phyloP scores from a whole-genome alignment of 2,113 vertebrate genomes.

The Nothoprocta perdicaria region DNA sequence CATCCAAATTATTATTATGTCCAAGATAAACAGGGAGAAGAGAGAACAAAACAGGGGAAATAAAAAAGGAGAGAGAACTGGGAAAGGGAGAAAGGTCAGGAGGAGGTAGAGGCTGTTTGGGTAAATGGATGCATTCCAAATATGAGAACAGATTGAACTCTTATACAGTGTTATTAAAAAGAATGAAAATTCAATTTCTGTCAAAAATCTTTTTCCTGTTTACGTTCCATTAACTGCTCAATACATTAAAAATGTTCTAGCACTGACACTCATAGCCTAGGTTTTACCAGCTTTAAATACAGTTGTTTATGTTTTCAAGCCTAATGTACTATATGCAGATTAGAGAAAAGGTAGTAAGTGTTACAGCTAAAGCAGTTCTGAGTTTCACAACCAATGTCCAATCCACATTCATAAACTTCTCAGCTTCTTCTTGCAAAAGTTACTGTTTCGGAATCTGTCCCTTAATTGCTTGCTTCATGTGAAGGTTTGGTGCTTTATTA shows the following conservation, averaged over 20 bases:
- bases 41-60: background rate
- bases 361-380: background rate
- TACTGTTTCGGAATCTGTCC: background rate
- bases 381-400: background rate
- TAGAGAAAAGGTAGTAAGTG: background rate
- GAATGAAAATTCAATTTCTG: background rate
- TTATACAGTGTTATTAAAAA: background rate
- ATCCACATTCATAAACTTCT: background rate
- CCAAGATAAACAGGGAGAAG: background rate
- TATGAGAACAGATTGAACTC: background rate
- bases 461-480: background rate
- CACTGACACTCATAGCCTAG: background rate
- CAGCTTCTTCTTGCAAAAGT: background rate
- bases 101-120: background rate
- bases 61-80: background rate
- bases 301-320: background rate
- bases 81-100: background rate
- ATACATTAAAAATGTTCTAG: background rate
- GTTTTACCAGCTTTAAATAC: background rate
- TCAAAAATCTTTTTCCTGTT: background rate
- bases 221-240: background rate
- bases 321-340: background rate
- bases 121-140: background rate
- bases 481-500: fast-evolving
- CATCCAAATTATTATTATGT: background rate